Base-by-base conservation (phyloP, 2,113 vertebrate species). In the Neogobius melanostomus region DNA sequence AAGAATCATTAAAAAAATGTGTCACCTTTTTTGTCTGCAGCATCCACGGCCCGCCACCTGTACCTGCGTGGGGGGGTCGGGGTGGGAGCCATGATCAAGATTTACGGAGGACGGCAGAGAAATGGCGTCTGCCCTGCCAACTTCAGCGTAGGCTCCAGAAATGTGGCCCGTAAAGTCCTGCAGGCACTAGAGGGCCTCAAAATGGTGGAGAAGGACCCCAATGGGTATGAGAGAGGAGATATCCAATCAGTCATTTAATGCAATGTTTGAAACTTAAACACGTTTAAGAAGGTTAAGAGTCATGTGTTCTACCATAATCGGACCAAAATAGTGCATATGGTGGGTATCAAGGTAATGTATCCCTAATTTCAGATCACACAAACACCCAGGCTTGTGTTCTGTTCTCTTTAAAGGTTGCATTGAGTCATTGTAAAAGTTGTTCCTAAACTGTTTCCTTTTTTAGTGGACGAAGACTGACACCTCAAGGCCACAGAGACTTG, bases 171-270 rank as follows among this genome's bases (percentile, higher is more conserved):
- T 46, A 92, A 93, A 48, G 93, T 95, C 57, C 92, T 95, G 28
- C 95, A 97, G 84, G 88, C 94, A 61, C 89, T 97, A 48, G 95
- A 96, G 77, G 92, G 91, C 45, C 94, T 97, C 65, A 97, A 96
- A 81, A 96, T 97, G 95, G 94, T 96, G 84, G 95, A 96, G 85
- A 96, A 95, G 79, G 94, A 97, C 85, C 95, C 95, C 63, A 95
- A 95, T 57, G 95, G 95, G 95, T 96, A 76, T 91, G 94, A 75
- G 6, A 64, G 10, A 6, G 42, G 51, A n/a, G 8, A 63, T 16
- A 46, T 16, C n/a, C 7, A 16, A 62, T 2, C 28, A n/a, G 8
- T 46, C 9, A 46, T 15, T 14, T 8, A 16, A 61, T 2, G 11
- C 12, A 14, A 15, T 36, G 12, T 60, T 56, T 47, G 28, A 28